Conservation (phyloP, 2,888 invertebrate genomes). For the Parnassius mnemosyne region DNA sequence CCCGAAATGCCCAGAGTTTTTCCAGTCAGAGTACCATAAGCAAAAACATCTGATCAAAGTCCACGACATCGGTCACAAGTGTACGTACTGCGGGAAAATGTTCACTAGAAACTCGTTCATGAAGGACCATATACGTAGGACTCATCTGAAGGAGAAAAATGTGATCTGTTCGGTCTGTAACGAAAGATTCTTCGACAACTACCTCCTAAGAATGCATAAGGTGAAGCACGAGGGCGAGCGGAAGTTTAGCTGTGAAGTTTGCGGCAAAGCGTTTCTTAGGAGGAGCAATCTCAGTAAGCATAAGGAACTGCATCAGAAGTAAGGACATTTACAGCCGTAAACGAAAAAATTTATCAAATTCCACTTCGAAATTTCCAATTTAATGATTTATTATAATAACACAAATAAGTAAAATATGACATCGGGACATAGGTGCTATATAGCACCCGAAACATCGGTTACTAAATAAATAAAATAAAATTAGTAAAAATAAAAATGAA, state of each 20-base stretch:
- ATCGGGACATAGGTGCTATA: no score
- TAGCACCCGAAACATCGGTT: no score
- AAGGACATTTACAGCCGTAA: conserved; percentile 48
- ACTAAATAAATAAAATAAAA: conserved; percentile 29
- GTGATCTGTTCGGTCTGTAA: conserved; percentile 65
- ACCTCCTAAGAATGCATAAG: conserved; percentile 70
- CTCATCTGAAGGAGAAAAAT: conserved; percentile 70
- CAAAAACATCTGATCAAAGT: conserved; percentile 76
- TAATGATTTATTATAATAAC: no score
- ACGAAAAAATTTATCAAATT: neutral
- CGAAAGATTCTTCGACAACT: conserved; percentile 68
- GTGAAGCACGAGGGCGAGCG: conserved; percentile 78
- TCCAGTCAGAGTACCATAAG: conserved; percentile 75
- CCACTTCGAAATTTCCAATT: no score
- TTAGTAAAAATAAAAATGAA: no score
- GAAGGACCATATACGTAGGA: conserved; percentile 67
- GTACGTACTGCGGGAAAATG: conserved; percentile 63
- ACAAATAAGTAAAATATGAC: no score
- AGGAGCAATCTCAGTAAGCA: conserved; percentile 81
- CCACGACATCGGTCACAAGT: conserved; percentile 68
- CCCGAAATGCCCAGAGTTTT: conserved; percentile 62
- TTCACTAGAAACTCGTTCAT: conserved; percentile 71
- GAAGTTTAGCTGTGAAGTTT: conserved; percentile 78
- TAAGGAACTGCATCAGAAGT: conserved; percentile 73
- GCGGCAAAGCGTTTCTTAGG: conserved; percentile 79